These are phyloP conservation scores for Encarsia formosa DNA, from an alignment of 2,888 invertebrate genomes.

Conservation along the genomic window DNA sequence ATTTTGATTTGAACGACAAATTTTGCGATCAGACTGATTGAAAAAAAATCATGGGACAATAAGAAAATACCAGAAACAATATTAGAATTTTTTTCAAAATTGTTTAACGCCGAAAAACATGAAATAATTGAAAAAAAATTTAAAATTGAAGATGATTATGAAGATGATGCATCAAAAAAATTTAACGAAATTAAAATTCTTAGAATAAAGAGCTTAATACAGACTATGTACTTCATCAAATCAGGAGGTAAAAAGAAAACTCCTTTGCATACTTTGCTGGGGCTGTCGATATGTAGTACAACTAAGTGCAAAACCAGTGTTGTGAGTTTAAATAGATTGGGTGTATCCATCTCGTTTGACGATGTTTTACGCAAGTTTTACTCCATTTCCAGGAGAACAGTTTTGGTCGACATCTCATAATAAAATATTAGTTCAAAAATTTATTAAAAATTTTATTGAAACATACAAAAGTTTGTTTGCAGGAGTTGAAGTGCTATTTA, in stretches of 20 bases:
- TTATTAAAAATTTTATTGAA: not conserved
- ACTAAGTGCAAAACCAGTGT: conserved; percentile 12
- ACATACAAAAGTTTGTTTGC: not conserved
- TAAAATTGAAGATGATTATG: not conserved
- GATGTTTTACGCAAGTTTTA: conserved; percentile 6
- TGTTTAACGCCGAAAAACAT: not conserved
- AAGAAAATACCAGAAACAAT: not conserved
- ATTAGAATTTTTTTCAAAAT: not conserved
- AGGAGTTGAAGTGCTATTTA: not conserved
- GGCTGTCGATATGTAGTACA: conserved; percentile 6
- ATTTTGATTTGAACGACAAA: not conserved
- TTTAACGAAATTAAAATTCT: no score
- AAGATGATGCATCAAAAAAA: no score
- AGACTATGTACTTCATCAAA: conserved; percentile 18
- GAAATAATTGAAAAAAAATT: not conserved
- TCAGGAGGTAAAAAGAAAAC: conserved; percentile 4
- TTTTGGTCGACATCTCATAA: not conserved
- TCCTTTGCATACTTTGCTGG: not conserved
- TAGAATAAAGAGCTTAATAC: conserved; percentile 16
- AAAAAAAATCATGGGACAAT: not conserved
- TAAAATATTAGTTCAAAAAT: conserved; percentile 1
- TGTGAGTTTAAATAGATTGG: conserved; percentile 10
- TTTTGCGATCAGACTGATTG: not conserved
- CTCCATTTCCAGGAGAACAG: not conserved
- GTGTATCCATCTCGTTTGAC: conserved; percentile 19